Evolutionary conservation across 2,113 vertebrate genomes (phyloP).

Genomic region (Terrapene triunguis): DNA sequence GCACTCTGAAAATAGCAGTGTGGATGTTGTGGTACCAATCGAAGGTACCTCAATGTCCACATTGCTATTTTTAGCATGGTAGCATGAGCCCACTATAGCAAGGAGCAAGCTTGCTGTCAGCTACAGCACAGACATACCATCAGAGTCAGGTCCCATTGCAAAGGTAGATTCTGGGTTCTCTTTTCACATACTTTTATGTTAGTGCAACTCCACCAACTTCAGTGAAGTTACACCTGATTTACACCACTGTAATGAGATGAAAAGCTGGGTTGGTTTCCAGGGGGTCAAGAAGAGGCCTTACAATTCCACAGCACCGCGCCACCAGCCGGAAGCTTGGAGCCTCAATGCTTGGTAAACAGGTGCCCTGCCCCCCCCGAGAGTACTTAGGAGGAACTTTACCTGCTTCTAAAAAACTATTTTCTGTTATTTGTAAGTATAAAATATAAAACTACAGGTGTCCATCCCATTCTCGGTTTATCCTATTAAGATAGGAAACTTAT

Average conservation of each 20-base stretch:
- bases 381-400: background rate
- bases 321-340: background rate
- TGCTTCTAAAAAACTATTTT: background rate
- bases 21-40: background rate
- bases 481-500: background rate
- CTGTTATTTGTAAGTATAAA: background rate
- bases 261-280: background rate
- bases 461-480: background rate
- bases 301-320: background rate
- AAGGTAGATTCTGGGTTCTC: background rate
- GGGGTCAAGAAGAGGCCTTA: background rate
- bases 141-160: background rate
- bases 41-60: background rate
- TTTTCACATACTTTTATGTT: background rate
- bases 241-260: background rate
- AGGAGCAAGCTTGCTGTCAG: background rate
- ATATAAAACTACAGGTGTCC: background rate
- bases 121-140: background rate
- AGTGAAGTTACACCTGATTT: background rate
- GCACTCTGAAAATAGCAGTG: background rate
- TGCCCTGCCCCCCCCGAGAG: fast-evolving
- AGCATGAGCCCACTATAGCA: background rate
- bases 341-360: background rate
- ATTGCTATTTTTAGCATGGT: background rate
- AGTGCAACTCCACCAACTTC: background rate